Conservation (phyloP, 2,888 invertebrate species). For the Acanthoscelides obtectus region DNA sequence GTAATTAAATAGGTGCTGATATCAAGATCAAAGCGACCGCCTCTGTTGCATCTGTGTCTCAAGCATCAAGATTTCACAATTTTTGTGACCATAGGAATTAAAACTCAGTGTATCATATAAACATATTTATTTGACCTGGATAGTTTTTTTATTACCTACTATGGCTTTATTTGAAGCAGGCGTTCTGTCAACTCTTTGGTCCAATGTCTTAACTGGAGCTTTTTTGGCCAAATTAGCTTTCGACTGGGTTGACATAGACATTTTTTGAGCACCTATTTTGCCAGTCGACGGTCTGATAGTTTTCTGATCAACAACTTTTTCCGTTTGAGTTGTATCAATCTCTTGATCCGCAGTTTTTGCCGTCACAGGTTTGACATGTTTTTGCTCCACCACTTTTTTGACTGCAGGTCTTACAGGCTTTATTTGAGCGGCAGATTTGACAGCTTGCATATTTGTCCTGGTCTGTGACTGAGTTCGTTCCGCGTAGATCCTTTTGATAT, state of each 20-base stretch:
- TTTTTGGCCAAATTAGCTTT: background rate
- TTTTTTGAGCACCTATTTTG: background rate
- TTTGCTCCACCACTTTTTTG: background rate
- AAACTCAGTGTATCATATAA: background rate
- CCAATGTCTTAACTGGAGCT: background rate
- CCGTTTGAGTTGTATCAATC: background rate
- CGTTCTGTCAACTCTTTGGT: background rate
- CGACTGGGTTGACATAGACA: background rate
- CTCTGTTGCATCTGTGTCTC: no score
- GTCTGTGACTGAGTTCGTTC: conserved; percentile 2
- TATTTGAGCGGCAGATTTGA: background rate
- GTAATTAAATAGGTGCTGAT: no score
- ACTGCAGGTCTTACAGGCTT: background rate
- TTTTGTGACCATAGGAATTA: no score
- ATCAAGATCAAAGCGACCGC: no score
- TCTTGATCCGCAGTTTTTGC: background rate
- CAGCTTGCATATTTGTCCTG: background rate
- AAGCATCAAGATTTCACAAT: no score
- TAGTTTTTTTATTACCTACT: conserved; percentile 3
- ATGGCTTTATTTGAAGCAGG: background rate
- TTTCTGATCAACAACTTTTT: background rate
- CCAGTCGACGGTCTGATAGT: background rate
- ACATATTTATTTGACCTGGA: conserved; percentile 9
- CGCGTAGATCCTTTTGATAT: conserved; percentile 14
- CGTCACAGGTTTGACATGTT: background rate